Base-by-base conservation (phyloP, 2,113 vertebrate species). In the Charina bottae region DNA sequence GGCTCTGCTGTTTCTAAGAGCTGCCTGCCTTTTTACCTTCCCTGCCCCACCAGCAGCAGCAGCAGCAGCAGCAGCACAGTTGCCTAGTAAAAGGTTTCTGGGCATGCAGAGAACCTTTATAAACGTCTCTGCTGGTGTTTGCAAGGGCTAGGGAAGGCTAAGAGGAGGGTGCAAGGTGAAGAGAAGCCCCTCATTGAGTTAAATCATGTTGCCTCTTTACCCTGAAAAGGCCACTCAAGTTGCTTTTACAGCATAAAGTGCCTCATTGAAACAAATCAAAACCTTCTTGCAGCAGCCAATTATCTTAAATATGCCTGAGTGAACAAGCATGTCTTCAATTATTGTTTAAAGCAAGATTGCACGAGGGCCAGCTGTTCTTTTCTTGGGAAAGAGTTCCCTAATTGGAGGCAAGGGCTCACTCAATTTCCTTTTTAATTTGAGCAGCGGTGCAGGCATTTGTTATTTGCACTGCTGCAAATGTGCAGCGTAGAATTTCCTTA, bases 291-390 rank as follows among this genome's bases (percentile, higher is more conserved):
- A 42, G 0, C 6, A 78, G 72, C 72, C 72, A 78, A 78, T 78
- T 78, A 78, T 78, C 72, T 78, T 78, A 78, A 78, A 78, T 78
- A 78, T 78, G 72, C 72, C 72, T 78, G 72, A 78, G 33, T 78
- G 72, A 78, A 78, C 33, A 78, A 78, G 72, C 72, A 78, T 78
- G 72, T 21, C 33, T 78, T 78, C 33, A 78, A 78, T 78, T 78
- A 78, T 78, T 78, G 72, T 78, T 78, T 78, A 78, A 78, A 78
- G 42, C 72, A 78, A 78, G 72, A 78, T 21, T 78, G 72, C 72
- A 78, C 0, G 33, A 33, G 72, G 72, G 72, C 17, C 72, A 78
- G 72, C 72, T 78, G 72, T 78, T 78, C 72, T 42, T 78, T 78
- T 21, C 72, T 78, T 17, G 72, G 72, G 33, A 42, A 78, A 78